Base-by-base conservation (phyloP, 64 coral and sea anemone genomes). In the Dendronephthya gigantea region DNA sequence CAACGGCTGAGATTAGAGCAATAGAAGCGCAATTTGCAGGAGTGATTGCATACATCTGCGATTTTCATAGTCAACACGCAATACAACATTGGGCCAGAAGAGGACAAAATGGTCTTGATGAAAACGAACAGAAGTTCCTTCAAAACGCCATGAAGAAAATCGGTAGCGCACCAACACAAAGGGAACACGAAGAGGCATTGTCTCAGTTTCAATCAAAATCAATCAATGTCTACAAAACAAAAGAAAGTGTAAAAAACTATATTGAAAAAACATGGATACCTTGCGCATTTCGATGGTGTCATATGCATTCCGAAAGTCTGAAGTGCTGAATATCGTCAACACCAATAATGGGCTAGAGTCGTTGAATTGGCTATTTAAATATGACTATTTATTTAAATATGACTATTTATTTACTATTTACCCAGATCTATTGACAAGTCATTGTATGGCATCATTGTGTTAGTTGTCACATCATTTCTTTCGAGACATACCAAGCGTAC, bases 1-100 rank as follows among this genome's bases (percentile, higher is more conserved):
- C 82, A 22, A 51, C 43, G 10, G 83, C 86, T 28, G 90, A 91
- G 81, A 88, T 91, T 32, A 82, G 82, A 15, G 90, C 90, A 17
- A 83, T 84, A 14, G 90, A 88, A 83, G 48, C 83, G 37, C 82
- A 68, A 23, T 84, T 91, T 86, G 34, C 83, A 14, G 48, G 51
- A 32, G 55, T 51, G 30, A 23, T 23, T 31, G 84, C 82, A 11
- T 91, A 91, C 48, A 86, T 87, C 13, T 91, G 90, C 34, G 90
- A 91, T 49, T 91, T 91, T 40, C 89, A 90, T 43, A 7, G 75
- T 43, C 32, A 86, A 34, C 85, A 87, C 40, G 51, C 31, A 9
- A 51, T 83, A 39, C 81, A 72, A 32, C 47, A 56, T 47, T 87
- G 82, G 85, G 76, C 74, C 4, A 91, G 52, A 47, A 38, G 85